A percentile compares a stretch with the other conserved stretches of the same genome.
phyloP scores from a whole-genome alignment of 2,888 invertebrate genomes.

The Lithosia quadra region DNA sequence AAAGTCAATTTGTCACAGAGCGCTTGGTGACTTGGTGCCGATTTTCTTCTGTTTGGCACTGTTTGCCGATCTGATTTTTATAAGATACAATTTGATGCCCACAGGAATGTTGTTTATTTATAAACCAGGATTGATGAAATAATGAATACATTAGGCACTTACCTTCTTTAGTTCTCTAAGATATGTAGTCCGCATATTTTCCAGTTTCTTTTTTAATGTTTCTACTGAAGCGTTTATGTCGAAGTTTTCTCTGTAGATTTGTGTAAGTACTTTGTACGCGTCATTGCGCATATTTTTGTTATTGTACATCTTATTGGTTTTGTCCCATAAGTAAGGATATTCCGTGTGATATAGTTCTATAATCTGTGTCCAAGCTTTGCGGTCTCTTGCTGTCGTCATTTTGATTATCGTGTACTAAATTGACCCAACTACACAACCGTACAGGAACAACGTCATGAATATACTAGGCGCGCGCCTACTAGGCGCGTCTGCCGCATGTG shows the following conservation, averaged over 20 bases:
- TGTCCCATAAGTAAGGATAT: constrained; percentile 24
- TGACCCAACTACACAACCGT: background rate
- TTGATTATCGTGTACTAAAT: background rate
- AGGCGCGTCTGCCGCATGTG: constrained; percentile 4
- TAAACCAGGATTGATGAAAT: background rate
- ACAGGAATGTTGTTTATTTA: background rate
- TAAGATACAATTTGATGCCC: constrained; percentile 4
- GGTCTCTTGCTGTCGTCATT: constrained; percentile 22
- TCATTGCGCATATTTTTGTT: constrained; percentile 20
- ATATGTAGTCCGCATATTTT: constrained; percentile 22
- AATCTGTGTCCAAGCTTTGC: constrained; percentile 19
- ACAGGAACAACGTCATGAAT: background rate
- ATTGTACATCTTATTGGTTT: constrained; percentile 16
- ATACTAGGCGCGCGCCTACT: too few species aligned
- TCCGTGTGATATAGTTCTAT: constrained; percentile 23
- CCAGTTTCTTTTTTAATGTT: constrained; percentile 21
- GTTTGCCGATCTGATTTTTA: too few species aligned
- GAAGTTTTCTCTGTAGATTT: constrained; percentile 23
- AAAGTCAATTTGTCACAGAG: too few species aligned
- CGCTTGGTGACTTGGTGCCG: too few species aligned
- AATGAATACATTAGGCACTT: too few species aligned
- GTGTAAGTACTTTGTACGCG: constrained; percentile 18
- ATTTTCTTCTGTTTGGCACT: too few species aligned
- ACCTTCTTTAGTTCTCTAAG: constrained; percentile 23
- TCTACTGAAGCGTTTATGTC: constrained; percentile 13